These are phyloP conservation scores for Hypena proboscidalis DNA, from an alignment of 2,888 invertebrate genomes.

Conservation along the genomic window DNA sequence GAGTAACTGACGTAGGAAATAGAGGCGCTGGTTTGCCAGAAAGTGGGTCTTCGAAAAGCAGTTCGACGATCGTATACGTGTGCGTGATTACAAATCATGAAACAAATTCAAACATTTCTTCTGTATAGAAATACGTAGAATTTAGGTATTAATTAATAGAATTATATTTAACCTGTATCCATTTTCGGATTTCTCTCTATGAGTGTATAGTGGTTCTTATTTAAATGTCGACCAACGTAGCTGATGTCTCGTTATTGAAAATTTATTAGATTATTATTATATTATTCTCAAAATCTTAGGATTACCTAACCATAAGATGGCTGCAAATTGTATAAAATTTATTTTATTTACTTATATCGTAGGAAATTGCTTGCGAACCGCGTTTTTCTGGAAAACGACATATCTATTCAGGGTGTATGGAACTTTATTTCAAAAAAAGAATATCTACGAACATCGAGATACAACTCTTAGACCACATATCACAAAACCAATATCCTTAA, in stretches of 20 bases:
- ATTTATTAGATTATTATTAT: conserved; percentile 83
- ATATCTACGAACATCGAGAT: conserved; percentile 52
- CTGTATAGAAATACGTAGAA: conserved; percentile 79
- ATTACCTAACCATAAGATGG: conserved; percentile 82
- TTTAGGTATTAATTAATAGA: conserved; percentile 82
- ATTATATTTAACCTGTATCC: conserved; percentile 84
- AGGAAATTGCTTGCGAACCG: conserved; percentile 77
- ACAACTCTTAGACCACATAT: conserved; percentile 67
- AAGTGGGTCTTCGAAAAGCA: conserved; percentile 79
- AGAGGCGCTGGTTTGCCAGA: conserved; percentile 62
- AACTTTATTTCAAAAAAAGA: conserved; percentile 47
- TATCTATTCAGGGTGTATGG: conserved; percentile 76
- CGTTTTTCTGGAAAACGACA: conserved; percentile 68
- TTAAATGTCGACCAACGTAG: conserved; percentile 85
- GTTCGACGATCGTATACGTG: conserved; percentile 83
- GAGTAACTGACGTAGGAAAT: conserved; percentile 57
- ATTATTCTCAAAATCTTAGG: conserved; percentile 79
- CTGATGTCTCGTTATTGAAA: conserved; percentile 83
- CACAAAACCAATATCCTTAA: conserved; percentile 66
- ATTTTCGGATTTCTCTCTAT: conserved; percentile 85
- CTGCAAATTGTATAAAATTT: conserved; percentile 81
- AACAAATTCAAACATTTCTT: conserved; percentile 76
- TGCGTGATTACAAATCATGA: conserved; percentile 82
- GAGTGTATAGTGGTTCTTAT: conserved; percentile 85
- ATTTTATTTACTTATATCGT: conserved; percentile 81